These are phyloP conservation scores for Neodiprion virginianus DNA, from an alignment of 1,140 invertebrate species.

Conservation along the genomic window DNA sequence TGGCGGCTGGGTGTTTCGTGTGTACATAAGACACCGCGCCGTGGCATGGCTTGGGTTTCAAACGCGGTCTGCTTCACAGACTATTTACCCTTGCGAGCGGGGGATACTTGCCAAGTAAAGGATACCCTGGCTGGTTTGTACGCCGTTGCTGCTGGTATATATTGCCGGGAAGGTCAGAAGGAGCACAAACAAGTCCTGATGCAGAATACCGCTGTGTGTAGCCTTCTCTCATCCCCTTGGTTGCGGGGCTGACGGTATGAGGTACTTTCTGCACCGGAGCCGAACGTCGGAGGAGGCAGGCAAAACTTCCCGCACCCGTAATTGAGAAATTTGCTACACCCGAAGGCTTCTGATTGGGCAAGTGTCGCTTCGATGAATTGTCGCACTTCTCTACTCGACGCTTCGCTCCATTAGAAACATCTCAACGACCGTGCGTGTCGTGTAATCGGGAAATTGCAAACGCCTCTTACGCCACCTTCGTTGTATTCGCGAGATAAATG, in stretches of 20 bases:
- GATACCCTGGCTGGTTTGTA: neutral
- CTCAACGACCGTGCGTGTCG: no score
- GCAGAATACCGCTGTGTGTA: neutral
- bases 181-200: neutral
- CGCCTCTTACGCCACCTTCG: neutral
- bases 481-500: slow-evolving; percentile 13
- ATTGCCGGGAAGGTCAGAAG: neutral
- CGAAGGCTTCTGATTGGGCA: neutral
- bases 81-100: slow-evolving; percentile 9
- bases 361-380: neutral
- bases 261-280: no score
- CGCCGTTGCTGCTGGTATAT: neutral
- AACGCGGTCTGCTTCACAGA: slow-evolving; percentile 1
- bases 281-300: no score
- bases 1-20: neutral
- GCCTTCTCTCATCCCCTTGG: neutral
- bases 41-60: slow-evolving; percentile 10
- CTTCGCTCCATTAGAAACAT: neutral
- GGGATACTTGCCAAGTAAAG: neutral
- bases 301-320: neutral
- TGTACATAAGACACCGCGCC: slow-evolving; percentile 4
- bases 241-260: no score
- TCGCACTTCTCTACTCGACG: neutral
- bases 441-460: neutral
- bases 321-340: slow-evolving; percentile 4